Evolutionary conservation across 2,797 vertebrate species (phyloP), one percentile per base, ranked within the genome.

Genomic region (Pipistrellus pipistrellus): DNA sequence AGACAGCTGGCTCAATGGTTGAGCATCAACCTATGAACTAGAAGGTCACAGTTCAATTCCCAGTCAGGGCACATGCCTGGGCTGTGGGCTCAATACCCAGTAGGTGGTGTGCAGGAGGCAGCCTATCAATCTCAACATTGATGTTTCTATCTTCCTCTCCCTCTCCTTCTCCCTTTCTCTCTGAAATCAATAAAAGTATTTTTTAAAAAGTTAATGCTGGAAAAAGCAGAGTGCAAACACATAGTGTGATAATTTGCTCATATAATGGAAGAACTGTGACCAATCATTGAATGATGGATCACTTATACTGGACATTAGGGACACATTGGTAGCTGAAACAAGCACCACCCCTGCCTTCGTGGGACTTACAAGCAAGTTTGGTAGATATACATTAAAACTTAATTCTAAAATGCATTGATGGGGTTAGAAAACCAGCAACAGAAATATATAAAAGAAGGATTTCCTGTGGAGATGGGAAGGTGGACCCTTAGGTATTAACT

Each of bases 381-480:
- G 30, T 73, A 88, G n/a, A 75, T 1, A 86, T 8, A 90, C 9
- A 41, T 53, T 32, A 75, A 84, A 87, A 46, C 8, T 53, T 53
- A 11, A 35, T 71, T 96, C 90, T 51, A 46, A 91, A 92, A 83
- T 59, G 18, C 66, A 57, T n/a, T 25, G 53, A 91, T 25, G 10
- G 55, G 30, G 12, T 89, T 85, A 81, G 44, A 87, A 84, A 11
- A 85, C 80, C 21, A 90, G 71, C 35, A 76, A 44, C 14, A 78
- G 11, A 38, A 66, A 21, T 76, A 73, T 48, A 11, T 66, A 64
- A 72, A 91, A 81, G 44, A 23, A 90, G 23, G 41, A 3, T 12
- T 86, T 80, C 46, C 69, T 4, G 5, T 57, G 12, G 4, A 44
- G 21, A 69, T 35, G n/a, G 38, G 18, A 66, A 92, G 13, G 23